Evolutionary conservation across 2,113 vertebrate species (phyloP).

Genomic region (Nettapus auritus): DNA sequence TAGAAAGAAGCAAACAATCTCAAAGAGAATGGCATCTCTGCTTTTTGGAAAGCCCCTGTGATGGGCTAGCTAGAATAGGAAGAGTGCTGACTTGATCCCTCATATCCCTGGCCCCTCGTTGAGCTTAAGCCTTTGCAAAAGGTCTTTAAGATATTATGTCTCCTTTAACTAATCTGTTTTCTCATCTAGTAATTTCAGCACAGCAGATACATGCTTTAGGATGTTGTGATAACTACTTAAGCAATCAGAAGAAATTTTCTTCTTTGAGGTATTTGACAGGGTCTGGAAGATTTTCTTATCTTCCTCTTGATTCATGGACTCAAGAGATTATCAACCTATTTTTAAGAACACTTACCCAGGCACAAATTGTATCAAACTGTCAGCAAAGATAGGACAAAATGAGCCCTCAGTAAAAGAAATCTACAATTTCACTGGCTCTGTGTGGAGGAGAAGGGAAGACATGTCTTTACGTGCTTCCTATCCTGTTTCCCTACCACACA

Average conservation of each 20-base stretch:
- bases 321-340: background rate
- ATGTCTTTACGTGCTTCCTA: background rate
- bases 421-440: background rate
- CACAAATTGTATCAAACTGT: background rate
- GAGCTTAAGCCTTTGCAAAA: conserved; percentile 39
- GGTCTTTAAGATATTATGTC: conserved; percentile 3
- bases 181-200: background rate
- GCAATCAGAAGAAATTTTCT: background rate
- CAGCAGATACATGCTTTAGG: background rate
- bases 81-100: background rate
- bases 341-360: conserved; percentile 3
- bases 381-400: background rate
- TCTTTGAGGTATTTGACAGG: background rate
- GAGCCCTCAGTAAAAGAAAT: background rate
- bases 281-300: background rate
- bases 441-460: background rate
- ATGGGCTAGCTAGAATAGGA: background rate
- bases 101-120: background rate
- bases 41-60: background rate
- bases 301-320: background rate
- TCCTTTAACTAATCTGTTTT: conserved; percentile 35
- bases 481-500: background rate
- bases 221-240: background rate
- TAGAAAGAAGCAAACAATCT: background rate
- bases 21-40: background rate